These are phyloP conservation scores for Cephus pygmeus DNA, from an alignment of 2,888 invertebrate genomes.

Conservation along the genomic window DNA sequence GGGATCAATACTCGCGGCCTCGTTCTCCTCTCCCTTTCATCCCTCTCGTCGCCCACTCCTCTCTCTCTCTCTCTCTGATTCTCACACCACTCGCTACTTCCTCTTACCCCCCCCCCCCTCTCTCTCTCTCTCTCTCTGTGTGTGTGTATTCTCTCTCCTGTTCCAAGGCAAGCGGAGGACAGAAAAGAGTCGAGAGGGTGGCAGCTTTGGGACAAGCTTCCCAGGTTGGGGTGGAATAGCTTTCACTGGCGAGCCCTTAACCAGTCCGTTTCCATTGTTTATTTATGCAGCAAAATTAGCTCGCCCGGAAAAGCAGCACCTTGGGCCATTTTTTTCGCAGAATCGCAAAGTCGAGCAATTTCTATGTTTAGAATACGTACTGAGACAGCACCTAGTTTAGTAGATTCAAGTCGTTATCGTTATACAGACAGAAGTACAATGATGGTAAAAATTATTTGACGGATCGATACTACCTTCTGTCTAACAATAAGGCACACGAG, in stretches of 20 bases:
- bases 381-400: not conserved
- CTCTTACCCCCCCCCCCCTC: not conserved
- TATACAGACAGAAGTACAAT: not conserved
- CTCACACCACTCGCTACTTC: not conserved
- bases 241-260: constrained; percentile 4
- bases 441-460: not conserved
- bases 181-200: not conserved
- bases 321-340: not conserved
- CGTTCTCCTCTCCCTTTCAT: constrained; percentile 42
- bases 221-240: not conserved
- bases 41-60: constrained; percentile 17
- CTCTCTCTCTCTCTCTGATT: constrained; percentile 9
- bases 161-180: not conserved
- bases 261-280: constrained; percentile 3
- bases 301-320: not conserved
- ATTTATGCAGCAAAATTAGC: not conserved
- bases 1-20: constrained; percentile 62
- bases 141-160: not conserved
- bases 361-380: too few species aligned
- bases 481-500: not conserved
- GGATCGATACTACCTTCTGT: too few species aligned
- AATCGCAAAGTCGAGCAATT: not conserved
- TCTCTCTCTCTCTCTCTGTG: not conserved
- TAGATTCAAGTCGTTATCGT: not conserved
- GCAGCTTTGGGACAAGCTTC: not conserved